These are phyloP conservation scores for Patagioenas fasciata DNA, from an alignment of 2,113 vertebrate genomes.

Conservation along the genomic window DNA sequence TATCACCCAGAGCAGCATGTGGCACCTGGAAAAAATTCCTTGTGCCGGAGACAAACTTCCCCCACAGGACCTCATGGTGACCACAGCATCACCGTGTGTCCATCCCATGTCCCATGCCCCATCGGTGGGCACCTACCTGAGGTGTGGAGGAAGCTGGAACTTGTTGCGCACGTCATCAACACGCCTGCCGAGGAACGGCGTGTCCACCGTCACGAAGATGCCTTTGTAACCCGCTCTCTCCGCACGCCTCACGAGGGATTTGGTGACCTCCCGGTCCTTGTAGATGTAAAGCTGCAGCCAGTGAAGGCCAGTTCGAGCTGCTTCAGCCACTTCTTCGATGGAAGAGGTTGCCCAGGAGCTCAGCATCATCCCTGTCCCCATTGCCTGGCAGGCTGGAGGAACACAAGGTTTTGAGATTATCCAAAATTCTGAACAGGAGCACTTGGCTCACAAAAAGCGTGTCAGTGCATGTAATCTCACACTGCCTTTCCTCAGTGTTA, in stretches of 20 bases:
- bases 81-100: background rate
- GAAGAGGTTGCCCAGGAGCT: conserved; percentile 96
- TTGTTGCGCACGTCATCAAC: conserved; percentile 87
- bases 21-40: background rate
- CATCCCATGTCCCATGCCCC: background rate
- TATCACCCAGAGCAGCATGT: rapidly evolving
- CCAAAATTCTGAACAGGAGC: background rate
- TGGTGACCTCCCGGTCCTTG: conserved; percentile 87
- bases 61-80: rapidly evolving
- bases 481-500: background rate
- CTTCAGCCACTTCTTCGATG: conserved; percentile 88
- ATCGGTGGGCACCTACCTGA: conserved; percentile 77
- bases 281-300: conserved; percentile 97
- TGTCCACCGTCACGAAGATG: conserved; percentile 94
- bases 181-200: conserved; percentile 88
- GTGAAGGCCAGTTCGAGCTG: conserved; percentile 54
- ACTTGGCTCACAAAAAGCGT: background rate
- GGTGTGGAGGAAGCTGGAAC: conserved; percentile 89
- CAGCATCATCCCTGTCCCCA: conserved; percentile 93
- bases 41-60: background rate
- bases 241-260: conserved; percentile 83
- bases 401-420: background rate
- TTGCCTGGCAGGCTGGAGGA: conserved; percentile 81
- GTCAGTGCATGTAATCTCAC: rapidly evolving
- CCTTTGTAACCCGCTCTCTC: conserved; percentile 86